A percentile compares a stretch with the other conserved stretches of the same genome.
phyloP scores from a whole-genome alignment of 2,797 vertebrate genomes.

The Coracias cyanogaster region DNA sequence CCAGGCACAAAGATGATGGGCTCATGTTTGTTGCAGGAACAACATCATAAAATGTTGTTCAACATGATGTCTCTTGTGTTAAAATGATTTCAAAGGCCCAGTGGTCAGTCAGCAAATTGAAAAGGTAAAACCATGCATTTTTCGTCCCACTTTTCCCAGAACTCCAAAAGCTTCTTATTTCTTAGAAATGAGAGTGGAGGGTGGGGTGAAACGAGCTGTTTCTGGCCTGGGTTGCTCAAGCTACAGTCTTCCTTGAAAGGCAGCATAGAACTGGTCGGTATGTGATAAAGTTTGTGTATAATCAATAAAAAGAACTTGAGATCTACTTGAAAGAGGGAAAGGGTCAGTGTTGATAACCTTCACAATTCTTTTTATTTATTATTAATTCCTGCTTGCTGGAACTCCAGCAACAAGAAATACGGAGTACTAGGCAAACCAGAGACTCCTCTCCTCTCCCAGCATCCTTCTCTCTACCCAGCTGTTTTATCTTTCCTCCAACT shows the following conservation, averaged over 20 bases:
- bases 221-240: neutral
- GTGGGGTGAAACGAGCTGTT: neutral
- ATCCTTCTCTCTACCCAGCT: neutral
- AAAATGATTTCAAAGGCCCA: neutral
- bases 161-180: neutral
- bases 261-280: neutral
- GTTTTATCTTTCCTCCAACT: neutral
- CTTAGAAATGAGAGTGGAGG: neutral
- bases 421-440: neutral
- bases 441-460: neutral
- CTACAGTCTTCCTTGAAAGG: slow-evolving; percentile 21
- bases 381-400: slow-evolving; percentile 59
- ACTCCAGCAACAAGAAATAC: neutral
- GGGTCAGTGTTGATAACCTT: slow-evolving; percentile 48
- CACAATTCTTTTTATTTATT: slow-evolving; percentile 71
- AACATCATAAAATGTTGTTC: neutral
- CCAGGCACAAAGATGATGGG: neutral
- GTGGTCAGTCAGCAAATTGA: neutral
- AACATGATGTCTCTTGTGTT: neutral
- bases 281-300: neutral
- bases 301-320: slow-evolving; percentile 62
- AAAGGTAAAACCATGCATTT: neutral
- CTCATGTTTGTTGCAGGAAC: neutral
- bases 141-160: neutral
- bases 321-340: slow-evolving; percentile 52